Percentiles rank a stretch among this genome's conserved stretches.
phyloP scores from a whole-genome alignment of 2,113 vertebrate genomes.

The Centropus unirufus region DNA sequence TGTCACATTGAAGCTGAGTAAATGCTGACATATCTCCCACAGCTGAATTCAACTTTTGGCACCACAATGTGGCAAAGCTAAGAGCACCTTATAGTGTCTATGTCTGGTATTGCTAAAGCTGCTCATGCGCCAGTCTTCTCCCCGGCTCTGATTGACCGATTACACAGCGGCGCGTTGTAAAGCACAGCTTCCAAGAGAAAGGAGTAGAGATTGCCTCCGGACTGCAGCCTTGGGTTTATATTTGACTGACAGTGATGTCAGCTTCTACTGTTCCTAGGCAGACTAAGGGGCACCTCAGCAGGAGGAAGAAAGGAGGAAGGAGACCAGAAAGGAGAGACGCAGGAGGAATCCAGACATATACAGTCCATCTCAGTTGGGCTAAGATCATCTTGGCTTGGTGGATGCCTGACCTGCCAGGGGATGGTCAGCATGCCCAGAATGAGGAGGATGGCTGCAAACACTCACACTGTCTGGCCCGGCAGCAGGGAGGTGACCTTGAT shows the following conservation, averaged over 20 bases:
- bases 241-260: background rate
- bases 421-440: conserved; percentile 51
- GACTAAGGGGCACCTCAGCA: background rate
- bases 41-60: conserved; percentile 46
- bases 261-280: conserved; percentile 56
- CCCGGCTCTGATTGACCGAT: background rate
- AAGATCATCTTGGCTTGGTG: background rate
- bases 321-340: conserved; percentile 4
- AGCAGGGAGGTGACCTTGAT: conserved; percentile 46
- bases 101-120: conserved; percentile 46
- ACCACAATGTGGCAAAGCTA: conserved; percentile 38
- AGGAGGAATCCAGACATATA: conserved; percentile 58
- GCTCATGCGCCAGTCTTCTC: background rate
- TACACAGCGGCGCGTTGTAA: background rate
- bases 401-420: conserved; percentile 1
- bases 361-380: background rate
- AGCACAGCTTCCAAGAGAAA: background rate
- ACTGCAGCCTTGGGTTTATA: background rate
- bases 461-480: background rate
- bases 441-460: background rate
- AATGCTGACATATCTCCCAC: background rate
- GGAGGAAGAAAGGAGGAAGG: conserved; percentile 48
- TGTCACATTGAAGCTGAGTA: background rate
- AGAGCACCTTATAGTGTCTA: conserved; percentile 62
- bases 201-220: background rate